A percentile compares a stretch with the other conserved stretches of the same genome.
Conservation (phyloP, 2,797 vertebrate genomes). For the Urophycis tenuis region DNA sequence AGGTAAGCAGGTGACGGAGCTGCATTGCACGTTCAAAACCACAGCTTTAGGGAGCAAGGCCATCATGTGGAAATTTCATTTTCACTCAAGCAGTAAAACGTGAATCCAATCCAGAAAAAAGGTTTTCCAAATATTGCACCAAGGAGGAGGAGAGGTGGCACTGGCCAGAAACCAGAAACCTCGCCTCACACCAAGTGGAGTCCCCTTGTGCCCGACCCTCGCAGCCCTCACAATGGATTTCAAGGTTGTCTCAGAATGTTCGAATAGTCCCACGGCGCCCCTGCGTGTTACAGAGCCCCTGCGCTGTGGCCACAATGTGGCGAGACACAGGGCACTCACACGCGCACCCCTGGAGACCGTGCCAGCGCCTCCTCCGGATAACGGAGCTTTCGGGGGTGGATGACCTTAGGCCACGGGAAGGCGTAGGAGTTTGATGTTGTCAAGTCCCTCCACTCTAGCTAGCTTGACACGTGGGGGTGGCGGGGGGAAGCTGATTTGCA, state of each 20-base stretch:
- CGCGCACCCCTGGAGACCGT: neutral
- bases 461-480: slow-evolving; percentile 24
- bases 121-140: neutral
- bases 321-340: neutral
- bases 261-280: neutral
- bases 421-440: neutral
- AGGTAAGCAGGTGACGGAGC: slow-evolving; percentile 27
- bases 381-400: neutral
- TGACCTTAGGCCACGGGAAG: neutral
- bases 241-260: neutral
- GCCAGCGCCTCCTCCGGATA: neutral
- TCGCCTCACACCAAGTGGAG: neutral
- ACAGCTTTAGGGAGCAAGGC: slow-evolving; percentile 41
- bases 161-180: neutral
- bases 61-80: slow-evolving; percentile 48
- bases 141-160: neutral
- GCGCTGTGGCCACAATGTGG: neutral
- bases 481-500: slow-evolving; percentile 48
- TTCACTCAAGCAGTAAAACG: slow-evolving; percentile 39
- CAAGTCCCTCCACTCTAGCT: neutral
- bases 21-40: slow-evolving; percentile 40
- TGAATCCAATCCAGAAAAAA: slow-evolving; percentile 32
- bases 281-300: no score
- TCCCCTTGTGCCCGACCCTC: neutral
- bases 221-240: neutral